Base-by-base conservation (phyloP, 53 echinoderm and acorn worm genomes). In the Pentamera pediparva region DNA sequence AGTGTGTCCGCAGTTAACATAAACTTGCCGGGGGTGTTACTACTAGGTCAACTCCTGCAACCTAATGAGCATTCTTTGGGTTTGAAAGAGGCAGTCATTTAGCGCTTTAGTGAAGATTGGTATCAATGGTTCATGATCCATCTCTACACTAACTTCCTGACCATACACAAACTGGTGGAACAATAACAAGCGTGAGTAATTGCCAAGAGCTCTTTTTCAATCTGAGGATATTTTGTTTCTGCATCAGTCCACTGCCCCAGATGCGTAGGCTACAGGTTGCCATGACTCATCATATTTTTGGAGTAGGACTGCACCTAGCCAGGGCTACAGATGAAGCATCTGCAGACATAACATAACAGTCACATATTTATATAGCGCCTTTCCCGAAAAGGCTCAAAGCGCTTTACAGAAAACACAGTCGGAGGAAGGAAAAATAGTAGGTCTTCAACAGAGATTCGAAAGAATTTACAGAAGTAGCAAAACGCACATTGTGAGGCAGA, bases 261-360 rank as follows among this genome's bases (percentile, higher is more conserved):
- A 83, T 15, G 83, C 87, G 61, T 87, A 83, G 35, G 87, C 87
- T 39, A 78, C 74, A 39, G 78, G 82, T 8, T 18, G 6, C 76
- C 76, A 75, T 12, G 25, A 8, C 0, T 17, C 3, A 15, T 55
- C 17, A 36, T 45, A 17, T 22, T 62, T 67, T 31, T 87, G 87
- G 25, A 87, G 78, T 48, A 87, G 22, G 3, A 83, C 78, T 62
- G 87, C 69, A 2, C 83, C 78, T 7, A 83, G 8, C 2, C 78
- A n/a, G n/a, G n/a, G n/a, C 82, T 4, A 33, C 48, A 18, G 55
- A 40, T 2, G 87, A 87, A 19, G 78, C 78, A 40, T 85, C n/a
- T n/a, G n/a, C n/a, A n/a, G 77, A 17, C n/a, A n/a, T n/a, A n/a
- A n/a, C n/a, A n/a, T n/a, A n/a, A n/a, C n/a, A n/a, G n/a, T n/a